These are phyloP conservation scores for Phalacrocorax aristotelis DNA, from an alignment of 2,113 vertebrate species.

Conservation along the genomic window DNA sequence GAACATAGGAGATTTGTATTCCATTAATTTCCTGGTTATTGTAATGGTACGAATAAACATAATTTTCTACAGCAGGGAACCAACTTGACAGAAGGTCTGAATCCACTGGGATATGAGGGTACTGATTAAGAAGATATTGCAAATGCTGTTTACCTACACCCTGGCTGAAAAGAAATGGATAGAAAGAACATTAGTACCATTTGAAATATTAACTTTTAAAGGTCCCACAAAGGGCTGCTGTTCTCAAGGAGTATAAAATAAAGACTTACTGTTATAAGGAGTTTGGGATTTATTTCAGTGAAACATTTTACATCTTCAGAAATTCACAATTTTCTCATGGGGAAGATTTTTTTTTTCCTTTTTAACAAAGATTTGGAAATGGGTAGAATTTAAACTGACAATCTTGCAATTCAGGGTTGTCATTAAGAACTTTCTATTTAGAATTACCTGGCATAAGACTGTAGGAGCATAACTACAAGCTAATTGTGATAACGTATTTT, in stretches of 20 bases:
- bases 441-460: neutral
- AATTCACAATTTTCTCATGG: neutral
- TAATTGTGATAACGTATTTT: neutral
- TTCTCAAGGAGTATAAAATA: neutral
- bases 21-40: slow-evolving; percentile 38
- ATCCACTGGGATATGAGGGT: neutral
- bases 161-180: neutral
- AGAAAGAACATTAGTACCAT: neutral
- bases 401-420: neutral
- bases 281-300: neutral
- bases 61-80: neutral
- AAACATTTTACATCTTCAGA: neutral
- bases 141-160: neutral
- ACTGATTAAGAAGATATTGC: neutral
- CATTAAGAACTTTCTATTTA: neutral
- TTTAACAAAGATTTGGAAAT: neutral
- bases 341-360: neutral
- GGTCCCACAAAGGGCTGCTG: neutral
- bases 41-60: neutral
- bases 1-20: neutral
- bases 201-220: neutral
- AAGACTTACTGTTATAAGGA: neutral
- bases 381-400: neutral
- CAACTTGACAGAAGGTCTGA: neutral
- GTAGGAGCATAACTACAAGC: neutral